A percentile compares a stretch with the other conserved stretches of the same genome.
These are phyloP conservation scores for Hippopotamus amphibius DNA, from an alignment of 2,113 vertebrate genomes.

Conservation along the genomic window DNA sequence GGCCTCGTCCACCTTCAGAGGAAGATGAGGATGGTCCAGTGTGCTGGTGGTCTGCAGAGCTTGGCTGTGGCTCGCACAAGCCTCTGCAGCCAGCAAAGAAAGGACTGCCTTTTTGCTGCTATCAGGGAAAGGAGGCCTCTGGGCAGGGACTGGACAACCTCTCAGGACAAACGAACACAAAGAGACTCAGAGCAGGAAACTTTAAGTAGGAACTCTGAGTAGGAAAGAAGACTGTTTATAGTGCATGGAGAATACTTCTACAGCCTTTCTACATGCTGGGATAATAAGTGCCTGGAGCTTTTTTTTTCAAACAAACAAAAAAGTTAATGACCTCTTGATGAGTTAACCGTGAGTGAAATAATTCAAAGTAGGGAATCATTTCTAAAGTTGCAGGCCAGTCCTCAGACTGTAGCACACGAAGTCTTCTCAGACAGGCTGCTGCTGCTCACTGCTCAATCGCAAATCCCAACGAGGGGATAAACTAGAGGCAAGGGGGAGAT, in stretches of 20 bases:
- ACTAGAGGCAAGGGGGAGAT: not conserved
- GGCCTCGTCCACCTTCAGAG: not conserved
- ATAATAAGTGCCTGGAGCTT: not conserved
- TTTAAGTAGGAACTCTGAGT: not conserved
- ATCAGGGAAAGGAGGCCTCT: not conserved
- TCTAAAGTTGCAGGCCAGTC: not conserved
- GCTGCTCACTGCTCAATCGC: not conserved
- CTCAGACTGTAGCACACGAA: not conserved
- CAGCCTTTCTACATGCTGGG: not conserved
- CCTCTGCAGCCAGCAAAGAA: not conserved
- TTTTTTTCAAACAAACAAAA: not conserved
- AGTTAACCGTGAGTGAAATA: not conserved
- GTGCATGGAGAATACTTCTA: not conserved
- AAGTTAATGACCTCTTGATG: not conserved
- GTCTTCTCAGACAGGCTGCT: not conserved
- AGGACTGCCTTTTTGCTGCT: not conserved
- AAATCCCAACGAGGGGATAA: not conserved
- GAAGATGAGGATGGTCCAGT: not conserved
- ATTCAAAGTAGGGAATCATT: constrained; percentile 13
- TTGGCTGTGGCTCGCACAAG: too few species aligned
- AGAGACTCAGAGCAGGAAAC: not conserved
- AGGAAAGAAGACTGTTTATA: not conserved
- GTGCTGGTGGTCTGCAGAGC: not conserved
- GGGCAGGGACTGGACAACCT: not conserved
- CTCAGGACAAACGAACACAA: not conserved